These are phyloP conservation scores for Cantharis rufa DNA, from an alignment of 2,888 invertebrate species.

Conservation along the genomic window DNA sequence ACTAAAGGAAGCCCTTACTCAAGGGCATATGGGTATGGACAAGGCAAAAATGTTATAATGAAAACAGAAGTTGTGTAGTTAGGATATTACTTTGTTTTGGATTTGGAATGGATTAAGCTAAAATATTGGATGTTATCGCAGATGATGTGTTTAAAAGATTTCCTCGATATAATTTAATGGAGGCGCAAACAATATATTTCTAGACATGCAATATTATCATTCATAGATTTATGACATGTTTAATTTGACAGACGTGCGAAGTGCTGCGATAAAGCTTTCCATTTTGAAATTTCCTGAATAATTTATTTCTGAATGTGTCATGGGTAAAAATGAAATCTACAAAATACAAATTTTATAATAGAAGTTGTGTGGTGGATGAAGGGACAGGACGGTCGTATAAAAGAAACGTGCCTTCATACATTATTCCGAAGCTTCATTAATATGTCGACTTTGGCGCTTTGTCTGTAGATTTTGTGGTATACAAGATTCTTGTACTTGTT, in stretches of 20 bases:
- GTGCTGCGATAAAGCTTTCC: constrained; percentile 15
- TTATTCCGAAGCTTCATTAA: constrained; percentile 16
- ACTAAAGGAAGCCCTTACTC: too few relatives aligned
- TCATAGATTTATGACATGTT: constrained; percentile 20
- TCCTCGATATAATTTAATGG: background rate
- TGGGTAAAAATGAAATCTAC: constrained; percentile 7
- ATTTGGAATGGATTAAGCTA: background rate
- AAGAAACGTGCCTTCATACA: background rate
- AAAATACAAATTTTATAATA: background rate
- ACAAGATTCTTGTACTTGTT: constrained; percentile 27
- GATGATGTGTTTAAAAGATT: background rate
- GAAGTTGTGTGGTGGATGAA: background rate
- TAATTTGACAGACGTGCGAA: constrained; percentile 23
- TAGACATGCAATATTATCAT: constrained; percentile 6
- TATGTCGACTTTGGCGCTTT: constrained; percentile 15
- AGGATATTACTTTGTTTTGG: too few relatives aligned
- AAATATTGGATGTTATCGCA: background rate
- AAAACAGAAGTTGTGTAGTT: too few relatives aligned
- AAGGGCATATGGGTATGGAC: too few relatives aligned
- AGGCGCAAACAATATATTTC: constrained; percentile 7
- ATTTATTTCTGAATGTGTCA: constrained; percentile 10
- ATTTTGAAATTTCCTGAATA: constrained; percentile 17
- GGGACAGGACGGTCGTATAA: background rate
- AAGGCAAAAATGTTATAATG: too few relatives aligned
- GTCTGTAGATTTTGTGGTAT: constrained; percentile 21